phyloP scores from a whole-genome alignment of 2,888 invertebrate species.

The Cheilosia impressa region DNA sequence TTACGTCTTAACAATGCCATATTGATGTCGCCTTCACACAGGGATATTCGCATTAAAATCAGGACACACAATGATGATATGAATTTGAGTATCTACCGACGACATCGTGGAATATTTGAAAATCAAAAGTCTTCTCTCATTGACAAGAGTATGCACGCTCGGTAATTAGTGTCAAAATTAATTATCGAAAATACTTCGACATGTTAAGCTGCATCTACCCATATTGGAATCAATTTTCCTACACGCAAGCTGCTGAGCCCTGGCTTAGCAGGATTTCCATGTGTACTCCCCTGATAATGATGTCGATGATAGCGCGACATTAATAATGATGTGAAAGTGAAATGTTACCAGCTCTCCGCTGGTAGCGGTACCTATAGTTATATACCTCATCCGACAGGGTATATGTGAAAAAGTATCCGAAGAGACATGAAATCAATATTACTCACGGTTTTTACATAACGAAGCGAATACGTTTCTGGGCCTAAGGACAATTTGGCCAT shows the following conservation, averaged over 20 bases:
- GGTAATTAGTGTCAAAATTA: conserved; percentile 68
- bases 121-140: conserved; percentile 33
- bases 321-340: conserved; percentile 7
- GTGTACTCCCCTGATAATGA: conserved; percentile 56
- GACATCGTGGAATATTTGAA: conserved; percentile 19
- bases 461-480: conserved; percentile 42
- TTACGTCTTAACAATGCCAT: conserved; percentile 30
- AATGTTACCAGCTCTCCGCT: conserved; percentile 1
- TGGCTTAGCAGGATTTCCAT: conserved; percentile 49
- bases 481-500: conserved; percentile 56
- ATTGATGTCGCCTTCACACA: conserved; percentile 30
- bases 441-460: conserved; percentile 42
- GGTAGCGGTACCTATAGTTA: no score
- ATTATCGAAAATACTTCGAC: conserved; percentile 64
- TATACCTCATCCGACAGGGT: not conserved
- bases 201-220: conserved; percentile 2
- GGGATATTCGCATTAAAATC: conserved; percentile 17
- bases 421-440: conserved; percentile 35
- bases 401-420: not conserved
- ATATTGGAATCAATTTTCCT: conserved; percentile 13
- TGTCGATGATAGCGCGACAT: conserved; percentile 31
- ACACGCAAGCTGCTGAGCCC: not conserved
- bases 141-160: conserved; percentile 20
- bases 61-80: not conserved
- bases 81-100: not conserved